Conservation (phyloP, 2,888 invertebrate species). For the Apeira syringaria region DNA sequence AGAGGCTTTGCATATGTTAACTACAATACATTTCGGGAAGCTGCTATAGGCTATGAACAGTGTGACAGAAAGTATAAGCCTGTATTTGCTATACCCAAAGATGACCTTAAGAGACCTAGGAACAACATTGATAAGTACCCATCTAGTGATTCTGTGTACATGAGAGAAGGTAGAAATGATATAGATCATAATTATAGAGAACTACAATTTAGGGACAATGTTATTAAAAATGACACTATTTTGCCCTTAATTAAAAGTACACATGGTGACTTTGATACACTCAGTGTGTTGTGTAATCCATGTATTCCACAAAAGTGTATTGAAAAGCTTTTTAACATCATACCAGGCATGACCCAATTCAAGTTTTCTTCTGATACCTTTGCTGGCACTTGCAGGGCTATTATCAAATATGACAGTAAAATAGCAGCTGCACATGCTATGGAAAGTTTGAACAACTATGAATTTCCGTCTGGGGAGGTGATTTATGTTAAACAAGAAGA, state of each 20-base stretch:
- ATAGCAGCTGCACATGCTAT: constrained; percentile 85
- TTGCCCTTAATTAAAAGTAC: constrained; percentile 42
- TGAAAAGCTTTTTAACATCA: constrained; percentile 93
- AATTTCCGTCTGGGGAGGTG: constrained; percentile 95
- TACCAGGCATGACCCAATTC: constrained; percentile 84
- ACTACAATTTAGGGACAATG: constrained; percentile 31
- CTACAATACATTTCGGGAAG: constrained; percentile 90
- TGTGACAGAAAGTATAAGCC: constrained; percentile 94
- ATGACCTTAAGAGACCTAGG: constrained; percentile 64
- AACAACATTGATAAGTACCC: constrained; percentile 43
- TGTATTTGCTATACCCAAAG: constrained; percentile 95
- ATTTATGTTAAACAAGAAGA: constrained; percentile 88
- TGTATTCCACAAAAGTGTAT: constrained; percentile 89
- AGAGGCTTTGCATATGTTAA: constrained; percentile 96
- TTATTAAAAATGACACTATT: constrained; percentile 35
- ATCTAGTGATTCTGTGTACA: constrained; percentile 32
- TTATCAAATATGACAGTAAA: constrained; percentile 62
- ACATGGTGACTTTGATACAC: constrained; percentile 82
- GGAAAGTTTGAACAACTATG: constrained; percentile 94
- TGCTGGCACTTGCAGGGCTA: constrained; percentile 70
- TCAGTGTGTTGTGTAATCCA: constrained; percentile 89
- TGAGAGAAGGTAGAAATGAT: constrained; percentile 23
- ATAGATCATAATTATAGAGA: constrained; percentile 13
- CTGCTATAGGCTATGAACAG: constrained; percentile 94
- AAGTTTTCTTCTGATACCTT: constrained; percentile 73